Evolutionary conservation across 1,140 invertebrate genomes (phyloP).

Genomic region (Drosophila nannoptera): DNA sequence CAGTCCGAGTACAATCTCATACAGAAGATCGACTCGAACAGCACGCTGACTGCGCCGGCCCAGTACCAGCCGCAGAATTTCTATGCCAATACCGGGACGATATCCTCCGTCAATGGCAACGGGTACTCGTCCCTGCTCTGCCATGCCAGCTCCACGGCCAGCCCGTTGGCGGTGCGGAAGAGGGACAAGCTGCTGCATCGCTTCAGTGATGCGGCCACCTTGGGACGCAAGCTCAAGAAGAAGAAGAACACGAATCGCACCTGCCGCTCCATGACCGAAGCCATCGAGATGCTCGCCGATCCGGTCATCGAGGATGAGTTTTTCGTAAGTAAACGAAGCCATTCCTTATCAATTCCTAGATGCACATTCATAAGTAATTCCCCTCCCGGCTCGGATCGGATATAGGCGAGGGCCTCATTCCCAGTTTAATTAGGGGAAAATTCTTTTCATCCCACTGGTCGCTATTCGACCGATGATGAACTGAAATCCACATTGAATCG

Average conservation of each 20-base stretch:
- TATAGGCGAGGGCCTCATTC: slow-evolving; percentile 1
- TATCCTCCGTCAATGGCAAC: slow-evolving; percentile 50
- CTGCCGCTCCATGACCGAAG: slow-evolving; percentile 77
- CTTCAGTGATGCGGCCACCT: slow-evolving; percentile 78
- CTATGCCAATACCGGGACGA: slow-evolving; percentile 68
- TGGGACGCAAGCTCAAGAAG: slow-evolving; percentile 76
- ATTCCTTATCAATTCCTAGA: slow-evolving; percentile 8
- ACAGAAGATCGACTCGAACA: slow-evolving; percentile 73
- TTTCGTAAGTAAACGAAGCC: slow-evolving; percentile 70
- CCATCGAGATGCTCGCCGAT: slow-evolving; percentile 79
- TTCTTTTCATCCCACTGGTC: background rate
- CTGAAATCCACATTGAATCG: too few species aligned
- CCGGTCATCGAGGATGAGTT: slow-evolving; percentile 79
- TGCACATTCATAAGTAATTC: background rate
- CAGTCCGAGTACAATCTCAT: slow-evolving; percentile 78
- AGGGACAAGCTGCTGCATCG: slow-evolving; percentile 76
- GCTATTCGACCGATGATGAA: too few species aligned
- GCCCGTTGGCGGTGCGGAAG: slow-evolving; percentile 72
- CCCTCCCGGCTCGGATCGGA: slow-evolving; percentile 5
- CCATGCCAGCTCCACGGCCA: slow-evolving; percentile 68
- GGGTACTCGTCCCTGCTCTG: slow-evolving; percentile 75
- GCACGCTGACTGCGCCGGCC: slow-evolving; percentile 64
- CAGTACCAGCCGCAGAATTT: slow-evolving; percentile 76
- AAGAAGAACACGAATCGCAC: slow-evolving; percentile 78
- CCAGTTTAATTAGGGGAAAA: slow-evolving; percentile 16